Base-by-base conservation (phyloP, 2,888 invertebrate genomes). In the Cactoblastis cactorum region DNA sequence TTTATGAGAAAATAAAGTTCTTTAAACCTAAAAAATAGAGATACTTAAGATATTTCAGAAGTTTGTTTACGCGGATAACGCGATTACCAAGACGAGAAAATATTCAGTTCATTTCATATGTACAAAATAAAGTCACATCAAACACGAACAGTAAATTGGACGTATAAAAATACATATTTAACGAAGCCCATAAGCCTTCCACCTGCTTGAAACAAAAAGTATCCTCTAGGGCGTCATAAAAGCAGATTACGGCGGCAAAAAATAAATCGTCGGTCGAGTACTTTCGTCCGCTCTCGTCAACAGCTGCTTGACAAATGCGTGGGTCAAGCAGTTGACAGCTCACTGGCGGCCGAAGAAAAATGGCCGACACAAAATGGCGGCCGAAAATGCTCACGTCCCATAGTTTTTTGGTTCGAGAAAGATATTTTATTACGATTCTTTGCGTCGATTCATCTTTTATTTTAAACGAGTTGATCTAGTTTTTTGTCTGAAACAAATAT, bases 261-360 rank as follows among this genome's bases (percentile, higher is more conserved):
- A 24, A 41, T 41, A 24, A 41, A 41, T 41, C 41, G 41, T 2
- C 45, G 19, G 12, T 17, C 37, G 28, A 28, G 28, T 6, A 28
- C 8, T 3, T 4, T 22, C 22, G 37, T 17, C 33, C 45, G 34
- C 45, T 45, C 45, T 18, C 33, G 33, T 45, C 32, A 34, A 32
- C 38, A 39, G 17, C 15, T 28, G 18, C 4, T 17, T 59, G 59
- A 59, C 54, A 50, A 57, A 60, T 60, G 58, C 55, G 11, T 24
- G 54, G 60, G 56, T 53, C 54, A 49, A 37, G 35, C 24, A 33
- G 52, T 48, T 60, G 60, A 60, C 60, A 60, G 51, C 24, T 18
- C 35, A 55, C 37, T 28, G 49, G 52, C 41, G 55, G 45, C 32
- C 50, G 50, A 55, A 60, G 53, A 60, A 54, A 58, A 58, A 60